A percentile compares a stretch with the other conserved stretches of the same genome.
Conservation (phyloP, 1,140 invertebrate species). For the Rhagoletis pomonella region DNA sequence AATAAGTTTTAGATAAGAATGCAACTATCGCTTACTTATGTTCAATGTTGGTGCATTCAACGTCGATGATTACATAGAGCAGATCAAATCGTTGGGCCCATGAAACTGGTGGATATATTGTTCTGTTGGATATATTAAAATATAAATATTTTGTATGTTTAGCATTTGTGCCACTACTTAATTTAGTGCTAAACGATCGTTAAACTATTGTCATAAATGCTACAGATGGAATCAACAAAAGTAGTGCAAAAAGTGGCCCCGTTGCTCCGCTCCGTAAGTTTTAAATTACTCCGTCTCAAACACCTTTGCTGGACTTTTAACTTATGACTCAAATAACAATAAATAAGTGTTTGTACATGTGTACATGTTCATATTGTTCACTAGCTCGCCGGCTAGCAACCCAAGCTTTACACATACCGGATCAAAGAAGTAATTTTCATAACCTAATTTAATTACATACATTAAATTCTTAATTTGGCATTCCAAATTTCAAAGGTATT, state of each 20-base stretch:
- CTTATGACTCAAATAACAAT: neutral
- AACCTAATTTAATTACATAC: neutral
- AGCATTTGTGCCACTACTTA: no score
- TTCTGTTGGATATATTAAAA: slow-evolving; percentile 62
- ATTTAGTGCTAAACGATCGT: no score
- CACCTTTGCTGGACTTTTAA: neutral
- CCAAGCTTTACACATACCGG: neutral
- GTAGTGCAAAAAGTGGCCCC: no score
- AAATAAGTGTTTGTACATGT: no score
- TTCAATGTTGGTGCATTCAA: slow-evolving; percentile 91
- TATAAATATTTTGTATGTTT: neutral
- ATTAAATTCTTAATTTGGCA: no score
- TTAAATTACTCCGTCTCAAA: no score
- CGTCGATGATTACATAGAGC: slow-evolving; percentile 90
- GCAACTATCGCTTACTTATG: slow-evolving; percentile 77
- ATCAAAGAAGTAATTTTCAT: neutral
- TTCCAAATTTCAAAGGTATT: no score
- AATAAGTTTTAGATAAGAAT: slow-evolving; percentile 52
- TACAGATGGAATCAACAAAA: no score
- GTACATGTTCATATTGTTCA: no score
- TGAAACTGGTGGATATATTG: slow-evolving; percentile 86
- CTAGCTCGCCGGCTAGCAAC: neutral
- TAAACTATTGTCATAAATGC: no score
- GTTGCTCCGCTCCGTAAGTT: no score
- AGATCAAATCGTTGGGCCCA: slow-evolving; percentile 92